Conservation (phyloP, 2,888 invertebrate species). For the Platyscelio sp. region DNA sequence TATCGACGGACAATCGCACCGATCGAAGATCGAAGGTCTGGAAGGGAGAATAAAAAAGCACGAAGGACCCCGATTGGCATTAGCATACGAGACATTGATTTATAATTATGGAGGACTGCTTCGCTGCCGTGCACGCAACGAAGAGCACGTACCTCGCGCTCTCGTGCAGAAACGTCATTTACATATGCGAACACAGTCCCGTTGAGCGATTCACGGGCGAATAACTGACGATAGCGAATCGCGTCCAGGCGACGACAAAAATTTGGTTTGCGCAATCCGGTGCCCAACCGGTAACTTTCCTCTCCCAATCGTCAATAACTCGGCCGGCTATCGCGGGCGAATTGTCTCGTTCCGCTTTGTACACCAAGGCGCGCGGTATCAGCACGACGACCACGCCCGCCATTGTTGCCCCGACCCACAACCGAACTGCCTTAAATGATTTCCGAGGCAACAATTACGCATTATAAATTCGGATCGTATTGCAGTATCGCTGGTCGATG, state of each 20-base stretch:
- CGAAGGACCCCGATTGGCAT: too few relatives aligned
- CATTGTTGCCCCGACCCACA: conserved; percentile 50
- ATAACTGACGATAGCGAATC: conserved; percentile 15
- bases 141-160: conserved; percentile 67
- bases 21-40: neutral
- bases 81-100: conserved; percentile 79
- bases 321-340: conserved; percentile 18
- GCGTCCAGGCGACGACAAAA: conserved; percentile 4
- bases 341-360: conserved; percentile 36
- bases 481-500: conserved; percentile 22
- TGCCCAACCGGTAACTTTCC: conserved; percentile 23
- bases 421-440: conserved; percentile 59
- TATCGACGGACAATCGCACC: too few relatives aligned
- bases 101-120: conserved; percentile 76
- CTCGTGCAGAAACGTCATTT: conserved; percentile 75
- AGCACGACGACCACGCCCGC: conserved; percentile 64
- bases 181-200: conserved; percentile 77
- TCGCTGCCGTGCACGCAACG: conserved; percentile 78
- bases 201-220: conserved; percentile 39
- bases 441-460: conserved; percentile 59
- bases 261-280: conserved; percentile 22
- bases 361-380: conserved; percentile 23
- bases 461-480: conserved; percentile 36
- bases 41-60: conserved; percentile 7
- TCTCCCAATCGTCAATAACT: conserved; percentile 26